Percentiles rank a stretch among this genome's conserved stretches.
Conservation (phyloP, 1,140 invertebrate genomes). For the Harpegnathos saltator region DNA sequence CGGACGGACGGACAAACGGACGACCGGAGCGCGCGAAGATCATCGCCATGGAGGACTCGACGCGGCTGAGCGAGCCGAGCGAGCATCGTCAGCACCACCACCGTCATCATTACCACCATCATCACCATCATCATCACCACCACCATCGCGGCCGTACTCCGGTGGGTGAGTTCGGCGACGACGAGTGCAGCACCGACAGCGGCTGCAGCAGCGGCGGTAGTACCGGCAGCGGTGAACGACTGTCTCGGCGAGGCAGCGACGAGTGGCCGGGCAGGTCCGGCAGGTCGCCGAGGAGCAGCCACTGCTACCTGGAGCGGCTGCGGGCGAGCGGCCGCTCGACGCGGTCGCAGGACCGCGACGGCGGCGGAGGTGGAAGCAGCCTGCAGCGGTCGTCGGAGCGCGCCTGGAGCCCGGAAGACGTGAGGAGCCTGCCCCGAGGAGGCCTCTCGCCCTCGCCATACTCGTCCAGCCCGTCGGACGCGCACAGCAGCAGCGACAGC, state of each 20-base stretch:
- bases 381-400: conserved; percentile 72
- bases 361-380: no score
- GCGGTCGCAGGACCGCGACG: conserved; percentile 75
- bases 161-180: conserved; percentile 71
- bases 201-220: conserved; percentile 82
- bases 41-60: conserved; percentile 77
- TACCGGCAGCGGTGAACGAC: conserved; percentile 76
- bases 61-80: conserved; percentile 67
- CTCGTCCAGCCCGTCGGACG: conserved; percentile 80
- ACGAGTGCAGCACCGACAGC: conserved; percentile 83
- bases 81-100: conserved; percentile 26
- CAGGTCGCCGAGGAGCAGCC: conserved; percentile 64
- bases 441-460: conserved; percentile 74
- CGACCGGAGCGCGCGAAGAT: neutral
- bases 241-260: conserved; percentile 74
- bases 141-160: conserved; percentile 7
- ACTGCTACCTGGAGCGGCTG: conserved; percentile 74
- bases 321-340: conserved; percentile 67
- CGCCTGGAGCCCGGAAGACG: conserved; percentile 79
- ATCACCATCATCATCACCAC: conserved; percentile 29
- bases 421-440: conserved; percentile 44
- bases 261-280: conserved; percentile 71
- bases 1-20: no score
- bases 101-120: conserved; percentile 11
- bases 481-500: conserved; percentile 84